Evolutionary conservation across 37 sponge, comb jelly and placozoan genomes (phyloP).

Genomic region (Eunapius fragilis): DNA sequence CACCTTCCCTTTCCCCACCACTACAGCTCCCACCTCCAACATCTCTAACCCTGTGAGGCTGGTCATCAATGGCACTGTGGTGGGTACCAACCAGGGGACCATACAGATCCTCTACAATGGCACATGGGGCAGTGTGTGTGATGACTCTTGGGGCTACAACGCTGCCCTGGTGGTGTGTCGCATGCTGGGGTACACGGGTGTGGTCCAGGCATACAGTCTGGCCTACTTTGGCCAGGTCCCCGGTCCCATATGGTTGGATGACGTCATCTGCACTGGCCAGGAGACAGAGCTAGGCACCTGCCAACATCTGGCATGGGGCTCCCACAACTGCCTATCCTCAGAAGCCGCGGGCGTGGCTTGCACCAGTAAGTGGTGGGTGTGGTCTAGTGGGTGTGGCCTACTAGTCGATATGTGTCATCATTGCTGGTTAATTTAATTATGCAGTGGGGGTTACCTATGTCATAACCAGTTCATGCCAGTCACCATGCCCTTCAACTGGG

Average conservation of each 20-base stretch:
- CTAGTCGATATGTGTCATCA: conserved; percentile 48
- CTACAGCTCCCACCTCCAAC: background rate
- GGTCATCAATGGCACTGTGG: background rate
- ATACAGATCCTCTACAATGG: conserved; percentile 48
- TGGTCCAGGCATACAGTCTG: conserved; percentile 27
- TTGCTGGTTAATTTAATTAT: too few species aligned
- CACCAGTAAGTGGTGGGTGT: too few species aligned
- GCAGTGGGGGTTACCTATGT: background rate
- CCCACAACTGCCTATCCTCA: conserved; percentile 12
- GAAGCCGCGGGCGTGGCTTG: conserved; percentile 21
- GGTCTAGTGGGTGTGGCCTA: too few species aligned
- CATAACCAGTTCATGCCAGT: too few species aligned
- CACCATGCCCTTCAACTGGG: too few species aligned
- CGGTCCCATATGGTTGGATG: conserved; percentile 23
- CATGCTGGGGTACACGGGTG: conserved; percentile 53
- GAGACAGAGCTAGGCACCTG: conserved; percentile 45
- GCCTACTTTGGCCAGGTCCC: conserved; percentile 41
- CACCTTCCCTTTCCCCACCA: background rate
- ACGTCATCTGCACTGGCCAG: conserved; percentile 45
- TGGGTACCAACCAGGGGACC: conserved; percentile 22
- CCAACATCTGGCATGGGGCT: conserved; percentile 1
- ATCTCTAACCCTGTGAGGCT: conserved; percentile 36
- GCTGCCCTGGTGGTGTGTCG: conserved; percentile 60
- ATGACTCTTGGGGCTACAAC: conserved; percentile 43
- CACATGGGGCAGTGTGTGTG: conserved; percentile 48